Evolutionary conservation across 92 coral and sea anemone genomes (phyloP).

Genomic region (Desmophyllum pertusum): DNA sequence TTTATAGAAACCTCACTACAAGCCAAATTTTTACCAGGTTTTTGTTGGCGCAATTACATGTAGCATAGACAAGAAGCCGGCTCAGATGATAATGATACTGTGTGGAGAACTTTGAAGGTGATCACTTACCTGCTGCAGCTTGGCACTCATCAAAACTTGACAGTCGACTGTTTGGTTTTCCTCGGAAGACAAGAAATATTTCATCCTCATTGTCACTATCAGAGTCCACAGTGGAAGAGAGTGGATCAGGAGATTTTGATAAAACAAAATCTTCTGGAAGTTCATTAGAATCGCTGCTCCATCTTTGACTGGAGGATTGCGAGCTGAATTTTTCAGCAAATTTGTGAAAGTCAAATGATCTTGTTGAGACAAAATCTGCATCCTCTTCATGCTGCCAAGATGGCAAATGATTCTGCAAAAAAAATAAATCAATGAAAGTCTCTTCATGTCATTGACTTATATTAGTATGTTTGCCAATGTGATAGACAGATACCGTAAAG

Average conservation of each 20-base stretch:
- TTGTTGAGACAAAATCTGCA: slow-evolving; percentile 8
- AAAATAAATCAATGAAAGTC: not conserved
- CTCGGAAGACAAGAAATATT: slow-evolving; percentile 77
- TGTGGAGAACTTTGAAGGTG: not conserved
- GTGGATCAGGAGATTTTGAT: slow-evolving; percentile 33
- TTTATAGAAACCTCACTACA: too few species aligned
- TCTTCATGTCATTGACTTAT: too few species aligned
- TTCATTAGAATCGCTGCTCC: slow-evolving; percentile 33
- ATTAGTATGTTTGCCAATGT: too few species aligned
- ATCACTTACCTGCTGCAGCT: slow-evolving; percentile 93
- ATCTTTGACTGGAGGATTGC: not conserved
- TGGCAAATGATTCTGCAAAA: slow-evolving; percentile 29
- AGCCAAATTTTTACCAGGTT: too few species aligned
- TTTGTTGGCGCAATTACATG: too few species aligned
- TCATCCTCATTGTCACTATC: slow-evolving; percentile 75
- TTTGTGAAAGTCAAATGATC: slow-evolving; percentile 49
- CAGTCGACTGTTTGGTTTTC: slow-evolving; percentile 59
- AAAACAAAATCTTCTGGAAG: slow-evolving; percentile 31
- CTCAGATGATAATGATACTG: not conserved
- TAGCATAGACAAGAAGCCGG: too few species aligned
- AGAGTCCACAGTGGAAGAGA: slow-evolving; percentile 34
- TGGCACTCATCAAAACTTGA: slow-evolving; percentile 89
- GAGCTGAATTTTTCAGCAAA: slow-evolving; percentile 33
- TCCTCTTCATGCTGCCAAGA: slow-evolving; percentile 27
- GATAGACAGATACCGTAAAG: too few species aligned